Evolutionary conservation across 2,888 invertebrate species (phyloP), one percentile per base, ranked within the genome.

Genomic region (Apamea epomidion): DNA sequence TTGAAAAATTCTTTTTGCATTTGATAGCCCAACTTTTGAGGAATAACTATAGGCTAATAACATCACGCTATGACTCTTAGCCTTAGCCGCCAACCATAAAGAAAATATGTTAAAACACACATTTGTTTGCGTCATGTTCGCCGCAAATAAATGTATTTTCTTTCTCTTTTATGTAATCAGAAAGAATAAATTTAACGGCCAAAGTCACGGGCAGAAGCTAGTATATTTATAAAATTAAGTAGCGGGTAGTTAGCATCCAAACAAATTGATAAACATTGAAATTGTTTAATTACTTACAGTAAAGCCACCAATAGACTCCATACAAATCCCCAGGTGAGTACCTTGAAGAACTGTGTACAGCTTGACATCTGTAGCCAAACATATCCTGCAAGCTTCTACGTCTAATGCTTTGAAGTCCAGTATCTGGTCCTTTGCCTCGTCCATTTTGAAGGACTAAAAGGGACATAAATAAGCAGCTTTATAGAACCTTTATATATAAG

Each of bases 321-420:
- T 74, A 54, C 85, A 92, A 16, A 67, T 74, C 18, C 85, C 89
- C 0, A 93, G 76, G 2, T 87, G 48, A 45, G 87, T 90, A 21
- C 81, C 76, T 73, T 84, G 81, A 2, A 92, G 77, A 70, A 86
- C 12, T 60, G 58, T 91, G 83, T 88, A 81, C 81, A 93, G 77
- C 64, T 88, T 90, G 14, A 92, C 29, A 29, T 92, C 91, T 29
- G 88, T 85, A 0, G 87, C 90, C 25, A 92, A 82, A 54, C 92
- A 93, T 68, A 92, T 87, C 51, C 92, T 83, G 80, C 92, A 93
- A 7, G 88, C 89, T 82, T 92, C 90, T 51, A 92, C 71, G n/a
- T 85, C 37, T 10, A 89, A 86, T 25, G 91, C 91, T 76, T 91
- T 91, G 76, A 91, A 89, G 74, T 93, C 67, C n/a, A 68, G 1